Evolutionary conservation across 53 echinoderm and acorn worm genomes (phyloP).

Genomic region (Echinometra lucunter): DNA sequence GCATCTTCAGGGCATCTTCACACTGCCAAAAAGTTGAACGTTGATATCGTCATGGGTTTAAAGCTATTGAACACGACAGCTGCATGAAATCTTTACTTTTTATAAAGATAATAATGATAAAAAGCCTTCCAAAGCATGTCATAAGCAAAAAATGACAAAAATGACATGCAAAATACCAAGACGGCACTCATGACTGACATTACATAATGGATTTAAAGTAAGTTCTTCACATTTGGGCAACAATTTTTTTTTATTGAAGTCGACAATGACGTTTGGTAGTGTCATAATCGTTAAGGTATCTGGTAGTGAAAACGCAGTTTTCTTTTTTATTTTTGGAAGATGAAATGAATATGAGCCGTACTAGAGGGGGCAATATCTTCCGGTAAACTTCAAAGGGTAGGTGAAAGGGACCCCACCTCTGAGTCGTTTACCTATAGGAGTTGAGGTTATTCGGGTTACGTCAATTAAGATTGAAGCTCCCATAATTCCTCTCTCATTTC

Average conservation of each 20-base stretch:
- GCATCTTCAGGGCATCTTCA: neutral
- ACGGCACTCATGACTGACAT: too few relatives aligned
- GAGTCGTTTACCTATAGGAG: neutral
- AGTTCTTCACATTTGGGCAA: too few relatives aligned
- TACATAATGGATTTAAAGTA: too few relatives aligned
- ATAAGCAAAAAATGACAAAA: too few relatives aligned
- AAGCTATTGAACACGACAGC: too few relatives aligned
- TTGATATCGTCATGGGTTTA: too few relatives aligned
- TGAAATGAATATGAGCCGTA: neutral
- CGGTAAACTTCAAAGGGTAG: conserved; percentile 17
- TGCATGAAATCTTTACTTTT: too few relatives aligned
- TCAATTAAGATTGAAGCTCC: neutral
- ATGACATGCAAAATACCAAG: too few relatives aligned
- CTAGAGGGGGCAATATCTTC: neutral
- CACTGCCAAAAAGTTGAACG: too few relatives aligned
- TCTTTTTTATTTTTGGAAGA: neutral
- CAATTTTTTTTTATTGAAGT: too few relatives aligned
- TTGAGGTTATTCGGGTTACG: conserved; percentile 32
- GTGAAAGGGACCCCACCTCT: neutral
- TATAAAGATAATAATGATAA: too few relatives aligned
- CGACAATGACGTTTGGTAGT: neutral
- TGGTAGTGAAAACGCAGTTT: neutral
- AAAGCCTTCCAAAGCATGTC: too few relatives aligned
- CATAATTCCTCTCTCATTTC: neutral
- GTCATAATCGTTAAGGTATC: neutral